Evolutionary conservation across 30 jellyfish, hydroid and myxozoan species (phyloP), one percentile per base, ranked within the genome.

Genomic region (Sanderia malayensis): DNA sequence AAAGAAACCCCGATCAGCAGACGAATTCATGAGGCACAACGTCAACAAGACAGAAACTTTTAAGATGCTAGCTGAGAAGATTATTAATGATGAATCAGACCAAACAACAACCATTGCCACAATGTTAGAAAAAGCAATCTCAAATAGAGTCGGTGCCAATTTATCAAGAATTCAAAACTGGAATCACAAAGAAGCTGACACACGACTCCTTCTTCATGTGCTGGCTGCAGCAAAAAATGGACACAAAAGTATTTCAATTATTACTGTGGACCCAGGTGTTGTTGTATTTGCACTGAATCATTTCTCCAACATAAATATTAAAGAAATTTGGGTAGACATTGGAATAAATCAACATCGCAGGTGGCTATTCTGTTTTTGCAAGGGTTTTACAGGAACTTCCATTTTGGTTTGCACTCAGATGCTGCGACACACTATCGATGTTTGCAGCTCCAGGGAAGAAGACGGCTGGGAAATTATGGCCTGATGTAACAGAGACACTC

Each of bases 381-480:
- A 21, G 17, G 32, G 6, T 23, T 23, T 21, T 4, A 33, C 1
- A 6, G 1, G 71, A 2, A 59, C 37, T 59, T 23, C 32, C 71
- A 4, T 59, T 59, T 23, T 59, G 71, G 33, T 21, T 4, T 21
- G 1, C 71, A 6, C 1, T 59, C 37, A 4, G 6, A 23, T 30
- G 71, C 31, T 59, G 71, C 33, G 71, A 59, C 33, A 59, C 71
- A 4, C 33, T 59, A 4, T 59, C 71, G 32, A 59, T 59, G 33
- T 59, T 24, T 21, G 33, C 34, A 4, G 71, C 33, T 9, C 31
- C 4, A 4, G 65, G 34, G 71, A 59, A 59, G 33, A 59, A 59
- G 37, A 4, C 71, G 24, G 34, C 71, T 21, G n/a, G 33, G 71
- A 59, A 59, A 4, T 19, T 2, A 23, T 59, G 71, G 71, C 67